phyloP scores from a whole-genome alignment of 2,888 invertebrate genomes.

The Lampropteryx suffumata region DNA sequence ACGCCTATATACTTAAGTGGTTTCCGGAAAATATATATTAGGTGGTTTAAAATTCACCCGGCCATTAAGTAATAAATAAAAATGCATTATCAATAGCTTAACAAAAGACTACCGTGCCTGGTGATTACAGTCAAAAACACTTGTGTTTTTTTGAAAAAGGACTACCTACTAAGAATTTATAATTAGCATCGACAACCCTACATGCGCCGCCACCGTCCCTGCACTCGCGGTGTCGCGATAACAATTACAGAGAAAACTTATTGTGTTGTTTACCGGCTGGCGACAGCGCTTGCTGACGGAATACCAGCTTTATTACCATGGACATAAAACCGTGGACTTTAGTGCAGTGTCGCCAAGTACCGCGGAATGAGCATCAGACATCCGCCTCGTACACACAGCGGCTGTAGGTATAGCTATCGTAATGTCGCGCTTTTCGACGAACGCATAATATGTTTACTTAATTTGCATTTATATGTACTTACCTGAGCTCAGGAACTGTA shows the following conservation, averaged over 20 bases:
- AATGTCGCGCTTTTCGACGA: conserved; percentile 14
- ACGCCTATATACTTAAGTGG: too few relatives aligned
- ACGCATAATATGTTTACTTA: background rate
- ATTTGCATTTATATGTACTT: too few relatives aligned
- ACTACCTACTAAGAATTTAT: conserved; percentile 9
- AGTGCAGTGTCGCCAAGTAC: conserved; percentile 31
- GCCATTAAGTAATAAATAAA: too few relatives aligned
- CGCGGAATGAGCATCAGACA: conserved; percentile 26
- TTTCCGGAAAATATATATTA: too few relatives aligned
- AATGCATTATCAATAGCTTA: too few relatives aligned
- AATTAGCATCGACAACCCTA: conserved; percentile 39
- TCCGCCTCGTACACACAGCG: conserved; percentile 26
- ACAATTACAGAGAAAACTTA: conserved; percentile 68
- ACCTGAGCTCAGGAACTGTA: too few relatives aligned
- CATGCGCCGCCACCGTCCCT: conserved; percentile 33
- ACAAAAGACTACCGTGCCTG: too few relatives aligned
- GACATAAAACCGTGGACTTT: conserved; percentile 8
- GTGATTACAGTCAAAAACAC: too few relatives aligned
- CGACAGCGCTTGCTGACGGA: conserved; percentile 16
- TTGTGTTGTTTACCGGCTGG: conserved; percentile 48
- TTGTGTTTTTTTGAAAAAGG: too few relatives aligned
- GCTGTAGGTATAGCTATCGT: conserved; percentile 9
- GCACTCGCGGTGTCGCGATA: conserved; percentile 65
- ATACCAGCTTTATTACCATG: conserved; percentile 25
- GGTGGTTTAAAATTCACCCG: too few relatives aligned